Conservation (phyloP, 2,888 invertebrate genomes). For the Himalopsyche kuldschensis region DNA sequence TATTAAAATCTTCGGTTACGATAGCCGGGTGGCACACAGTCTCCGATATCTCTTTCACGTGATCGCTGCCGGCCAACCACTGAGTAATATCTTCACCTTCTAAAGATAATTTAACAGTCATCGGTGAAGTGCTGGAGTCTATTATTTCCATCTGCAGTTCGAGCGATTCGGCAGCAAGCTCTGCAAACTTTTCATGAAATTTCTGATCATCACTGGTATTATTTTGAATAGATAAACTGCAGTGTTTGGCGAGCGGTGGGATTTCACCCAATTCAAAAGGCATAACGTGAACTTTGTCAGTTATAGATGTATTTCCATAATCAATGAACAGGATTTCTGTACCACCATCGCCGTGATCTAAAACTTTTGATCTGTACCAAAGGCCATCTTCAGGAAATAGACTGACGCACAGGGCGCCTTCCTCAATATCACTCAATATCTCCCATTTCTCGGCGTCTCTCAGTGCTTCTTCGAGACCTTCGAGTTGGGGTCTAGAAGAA, state of each 20-base stretch:
- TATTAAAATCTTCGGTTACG: not conserved
- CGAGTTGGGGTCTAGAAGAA: constrained; percentile 58
- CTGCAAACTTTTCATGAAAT: constrained; percentile 50
- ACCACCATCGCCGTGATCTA: constrained; percentile 60
- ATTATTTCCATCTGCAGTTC: constrained; percentile 66
- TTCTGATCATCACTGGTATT: constrained; percentile 55
- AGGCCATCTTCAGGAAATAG: constrained; percentile 66
- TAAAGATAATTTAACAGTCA: constrained; percentile 61
- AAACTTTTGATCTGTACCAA: constrained; percentile 69
- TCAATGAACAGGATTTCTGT: constrained; percentile 68
- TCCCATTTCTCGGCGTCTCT: constrained; percentile 45
- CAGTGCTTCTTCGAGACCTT: constrained; percentile 64
- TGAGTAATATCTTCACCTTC: constrained; percentile 59
- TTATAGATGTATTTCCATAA: constrained; percentile 69
- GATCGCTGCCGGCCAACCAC: constrained; percentile 43
- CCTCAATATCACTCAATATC: constrained; percentile 54
- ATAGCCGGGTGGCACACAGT: not conserved
- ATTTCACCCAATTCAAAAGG: constrained; percentile 62
- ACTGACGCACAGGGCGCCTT: constrained; percentile 66
- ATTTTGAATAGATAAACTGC: constrained; percentile 57
- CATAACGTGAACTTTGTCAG: constrained; percentile 61
- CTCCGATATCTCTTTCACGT: not conserved
- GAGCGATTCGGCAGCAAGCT: constrained; percentile 58
- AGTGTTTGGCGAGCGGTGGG: constrained; percentile 66
- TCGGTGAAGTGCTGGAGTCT: constrained; percentile 60